Base-by-base conservation (phyloP, 2,888 invertebrate species). In the Andrena chrysosceles region DNA sequence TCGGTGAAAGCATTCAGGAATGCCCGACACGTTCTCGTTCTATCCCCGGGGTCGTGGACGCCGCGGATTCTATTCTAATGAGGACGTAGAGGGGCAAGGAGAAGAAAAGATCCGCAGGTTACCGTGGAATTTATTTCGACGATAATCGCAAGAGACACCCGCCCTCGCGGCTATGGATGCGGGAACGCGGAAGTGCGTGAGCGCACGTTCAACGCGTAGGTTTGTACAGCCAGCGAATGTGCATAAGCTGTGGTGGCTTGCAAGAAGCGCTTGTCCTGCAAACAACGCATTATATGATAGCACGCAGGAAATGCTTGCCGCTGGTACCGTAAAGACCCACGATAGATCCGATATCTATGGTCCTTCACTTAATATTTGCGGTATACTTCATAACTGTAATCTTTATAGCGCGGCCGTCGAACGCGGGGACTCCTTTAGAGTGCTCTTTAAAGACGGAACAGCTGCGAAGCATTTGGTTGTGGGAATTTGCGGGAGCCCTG, bases 121-220 rank as follows among this genome's bases (percentile, higher is more conserved):
- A 66, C 62, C 66, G 59, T 29, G 80, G 77, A 85, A 86, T 86
- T 83, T 85, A 83, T 80, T 83, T 86, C 73, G 70, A 78, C 54
- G 85, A 73, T 86, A 86, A 83, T 76, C 83, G 66, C 29, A 56
- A 48, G 75, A 63, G 73, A 82, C 85, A 77, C 85, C 85, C 85
- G 85, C 84, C 64, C 85, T 73, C 77, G 6, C 73, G 48, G 48
- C 6, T 63, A 67, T 60, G 78, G 70, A 73, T 73, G 60, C 75
- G 62, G 69, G 86, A 85, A 87, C 85, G 81, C 86, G 85, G 87
- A 82, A 84, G 83, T 83, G 80, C 85, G 87, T 85, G 63, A 56
- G 83, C 67, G 75, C 80, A 81, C 77, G 82, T 78, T 80, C 78
- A 64, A 72, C 74, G 81, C 79, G 86, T 82, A 82, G 80, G 84